phyloP scores from a whole-genome alignment of 2,113 vertebrate genomes.

The Monopterus albus region DNA sequence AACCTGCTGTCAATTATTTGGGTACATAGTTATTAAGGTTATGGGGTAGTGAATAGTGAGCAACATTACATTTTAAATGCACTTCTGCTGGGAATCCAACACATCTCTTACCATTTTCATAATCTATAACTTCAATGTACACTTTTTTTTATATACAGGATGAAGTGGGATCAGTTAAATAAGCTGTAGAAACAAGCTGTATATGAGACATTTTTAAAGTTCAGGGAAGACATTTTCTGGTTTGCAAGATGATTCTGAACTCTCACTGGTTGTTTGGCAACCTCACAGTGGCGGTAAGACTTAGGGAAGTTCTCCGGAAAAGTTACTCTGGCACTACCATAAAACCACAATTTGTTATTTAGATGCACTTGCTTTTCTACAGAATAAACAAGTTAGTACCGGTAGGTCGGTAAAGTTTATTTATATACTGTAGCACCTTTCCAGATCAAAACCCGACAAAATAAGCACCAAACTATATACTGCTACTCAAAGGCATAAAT shows the following conservation, averaged over 20 bases:
- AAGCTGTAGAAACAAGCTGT: background rate
- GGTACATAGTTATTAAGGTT: slow-evolving; percentile 30
- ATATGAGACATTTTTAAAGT: background rate
- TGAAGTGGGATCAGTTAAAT: background rate
- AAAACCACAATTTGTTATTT: background rate
- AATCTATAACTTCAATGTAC: background rate
- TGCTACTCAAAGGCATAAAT: no score
- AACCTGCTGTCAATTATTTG: slow-evolving; percentile 19
- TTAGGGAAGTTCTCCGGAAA: no score
- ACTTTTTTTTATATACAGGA: slow-evolving; percentile 9
- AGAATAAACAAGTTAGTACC: no score
- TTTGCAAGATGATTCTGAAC: background rate
- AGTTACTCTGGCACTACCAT: no score
- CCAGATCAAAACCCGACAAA: no score
- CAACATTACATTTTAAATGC: slow-evolving; percentile 29
- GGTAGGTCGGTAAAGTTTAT: no score
- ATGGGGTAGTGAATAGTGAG: slow-evolving; percentile 12
- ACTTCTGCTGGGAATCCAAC: slow-evolving; percentile 1
- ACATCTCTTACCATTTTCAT: background rate
- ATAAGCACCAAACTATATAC: no score
- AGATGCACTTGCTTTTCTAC: no score
- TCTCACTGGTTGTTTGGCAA: background rate
- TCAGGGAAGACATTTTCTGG: background rate
- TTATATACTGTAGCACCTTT: no score
- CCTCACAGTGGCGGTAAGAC: no score